Conservation (phyloP, 2,888 invertebrate genomes). For the Theristus sp. region DNA sequence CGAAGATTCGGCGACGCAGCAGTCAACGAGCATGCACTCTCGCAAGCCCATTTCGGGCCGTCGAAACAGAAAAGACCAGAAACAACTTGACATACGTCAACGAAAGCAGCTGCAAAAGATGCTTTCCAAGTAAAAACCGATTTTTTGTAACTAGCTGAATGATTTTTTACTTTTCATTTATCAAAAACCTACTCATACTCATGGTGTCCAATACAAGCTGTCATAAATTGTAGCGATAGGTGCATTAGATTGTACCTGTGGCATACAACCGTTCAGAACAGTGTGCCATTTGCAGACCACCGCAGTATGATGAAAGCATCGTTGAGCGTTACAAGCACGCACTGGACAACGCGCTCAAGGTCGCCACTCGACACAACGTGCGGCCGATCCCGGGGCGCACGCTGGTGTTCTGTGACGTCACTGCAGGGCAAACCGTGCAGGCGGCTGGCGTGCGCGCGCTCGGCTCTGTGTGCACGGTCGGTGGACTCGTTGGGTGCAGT, state of each 20-base stretch:
- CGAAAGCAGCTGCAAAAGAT: background rate
- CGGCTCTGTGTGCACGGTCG: too few species aligned
- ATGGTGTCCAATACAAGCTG: too few species aligned
- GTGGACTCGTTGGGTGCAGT: too few species aligned
- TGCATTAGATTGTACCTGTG: too few species aligned
- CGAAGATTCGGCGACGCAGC: too few species aligned
- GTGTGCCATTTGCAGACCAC: background rate
- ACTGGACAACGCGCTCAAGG: conserved; percentile 33
- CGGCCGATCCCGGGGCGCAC: conserved; percentile 33
- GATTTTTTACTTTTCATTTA: too few species aligned
- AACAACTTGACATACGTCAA: background rate
- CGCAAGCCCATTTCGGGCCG: conserved; percentile 2
- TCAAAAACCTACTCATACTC: too few species aligned
- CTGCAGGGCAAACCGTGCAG: conserved; percentile 15
- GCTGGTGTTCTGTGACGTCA: conserved; percentile 27
- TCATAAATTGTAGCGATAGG: too few species aligned
- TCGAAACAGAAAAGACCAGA: background rate
- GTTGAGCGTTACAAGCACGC: conserved; percentile 31
- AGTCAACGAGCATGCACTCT: background rate
- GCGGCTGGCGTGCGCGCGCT: too few species aligned
- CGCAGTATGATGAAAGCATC: conserved; percentile 15
- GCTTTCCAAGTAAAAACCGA: background rate
- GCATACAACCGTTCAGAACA: too few species aligned
- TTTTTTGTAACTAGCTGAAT: too few species aligned
- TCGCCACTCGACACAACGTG: conserved; percentile 34